Conservation (phyloP, 2,888 invertebrate genomes). For the Ochropleura leucogaster region DNA sequence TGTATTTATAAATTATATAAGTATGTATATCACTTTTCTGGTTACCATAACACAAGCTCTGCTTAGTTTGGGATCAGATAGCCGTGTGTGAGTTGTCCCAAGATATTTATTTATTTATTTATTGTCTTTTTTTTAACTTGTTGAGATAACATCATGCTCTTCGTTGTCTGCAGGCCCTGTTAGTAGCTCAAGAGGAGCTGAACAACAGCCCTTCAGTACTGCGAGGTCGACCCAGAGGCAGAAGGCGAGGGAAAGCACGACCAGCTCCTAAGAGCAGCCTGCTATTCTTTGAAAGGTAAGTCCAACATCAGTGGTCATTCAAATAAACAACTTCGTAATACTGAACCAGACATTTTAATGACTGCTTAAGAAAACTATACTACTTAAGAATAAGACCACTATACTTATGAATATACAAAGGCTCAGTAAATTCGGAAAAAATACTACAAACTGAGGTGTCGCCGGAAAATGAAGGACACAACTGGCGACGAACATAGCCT, state of each 20-base stretch:
- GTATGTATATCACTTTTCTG: too few relatives aligned
- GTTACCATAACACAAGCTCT: too few relatives aligned
- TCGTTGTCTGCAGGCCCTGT: slow-evolving; percentile 76
- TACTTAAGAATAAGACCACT: too few relatives aligned
- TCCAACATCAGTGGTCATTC: background rate
- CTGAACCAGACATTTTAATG: background rate
- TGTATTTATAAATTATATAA: too few relatives aligned
- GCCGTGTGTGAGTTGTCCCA: too few relatives aligned
- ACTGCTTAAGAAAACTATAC: background rate
- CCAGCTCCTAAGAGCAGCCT: slow-evolving; percentile 83
- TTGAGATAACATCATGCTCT: background rate
- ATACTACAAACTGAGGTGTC: too few relatives aligned
- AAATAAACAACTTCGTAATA: background rate
- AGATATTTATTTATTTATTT: too few relatives aligned
- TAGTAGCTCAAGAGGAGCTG: slow-evolving; percentile 86
- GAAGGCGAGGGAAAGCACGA: slow-evolving; percentile 85
- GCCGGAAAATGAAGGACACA: too few relatives aligned
- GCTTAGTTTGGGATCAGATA: too few relatives aligned
- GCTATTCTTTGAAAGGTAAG: slow-evolving; percentile 85
- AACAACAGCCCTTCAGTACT: slow-evolving; percentile 83
- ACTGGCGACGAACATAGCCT: too few relatives aligned
- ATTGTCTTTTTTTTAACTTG: background rate
- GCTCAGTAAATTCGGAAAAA: too few relatives aligned
- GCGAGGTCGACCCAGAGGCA: slow-evolving; percentile 83
- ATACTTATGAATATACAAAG: too few relatives aligned